phyloP scores from a whole-genome alignment of 2,888 invertebrate genomes.

The Andrena camellia region DNA sequence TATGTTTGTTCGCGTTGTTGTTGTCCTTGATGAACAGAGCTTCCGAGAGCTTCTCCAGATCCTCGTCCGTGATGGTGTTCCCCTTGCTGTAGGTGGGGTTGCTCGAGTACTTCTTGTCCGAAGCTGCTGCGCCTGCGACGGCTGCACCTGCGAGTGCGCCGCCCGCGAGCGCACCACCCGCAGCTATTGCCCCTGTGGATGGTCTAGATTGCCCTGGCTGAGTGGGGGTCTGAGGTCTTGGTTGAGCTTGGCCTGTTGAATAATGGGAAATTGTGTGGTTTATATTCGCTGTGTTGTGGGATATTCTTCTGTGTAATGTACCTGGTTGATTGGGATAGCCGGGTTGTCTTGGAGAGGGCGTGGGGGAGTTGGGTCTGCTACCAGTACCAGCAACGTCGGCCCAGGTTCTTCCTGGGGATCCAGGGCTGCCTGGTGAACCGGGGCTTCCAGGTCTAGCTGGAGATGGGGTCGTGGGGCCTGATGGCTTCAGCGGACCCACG shows the following conservation, averaged over 20 bases:
- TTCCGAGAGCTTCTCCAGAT: conserved; percentile 90
- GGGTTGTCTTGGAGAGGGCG: conserved; percentile 61
- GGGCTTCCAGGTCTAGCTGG: conserved; percentile 49
- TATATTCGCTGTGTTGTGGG: not conserved
- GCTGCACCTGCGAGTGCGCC: conserved; percentile 65
- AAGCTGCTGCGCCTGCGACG: conserved; percentile 51
- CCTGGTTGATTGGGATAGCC: conserved; percentile 52
- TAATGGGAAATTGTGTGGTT: not conserved
- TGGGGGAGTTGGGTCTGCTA: conserved; percentile 70
- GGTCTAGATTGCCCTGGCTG: conserved; percentile 48
- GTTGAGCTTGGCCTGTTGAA: conserved; percentile 38
- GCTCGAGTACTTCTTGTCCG: conserved; percentile 71
- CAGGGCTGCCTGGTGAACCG: conserved; percentile 35
- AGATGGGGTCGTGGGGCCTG: conserved; percentile 40
- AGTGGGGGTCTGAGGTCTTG: conserved; percentile 36
- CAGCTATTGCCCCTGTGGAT: conserved; percentile 33
- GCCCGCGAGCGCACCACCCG: conserved; percentile 63
- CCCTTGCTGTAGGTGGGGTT: conserved; percentile 83
- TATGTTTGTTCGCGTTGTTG: conserved; percentile 90
- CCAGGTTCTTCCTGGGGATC: conserved; percentile 70
- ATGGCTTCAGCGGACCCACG: conserved; percentile 64
- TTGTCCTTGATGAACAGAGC: conserved; percentile 90
- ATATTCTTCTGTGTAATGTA: not conserved
- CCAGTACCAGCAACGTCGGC: conserved; percentile 76
- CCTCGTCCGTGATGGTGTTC: conserved; percentile 87